Conservation (phyloP, 2,888 invertebrate genomes). For the Heteropelma amictum region DNA sequence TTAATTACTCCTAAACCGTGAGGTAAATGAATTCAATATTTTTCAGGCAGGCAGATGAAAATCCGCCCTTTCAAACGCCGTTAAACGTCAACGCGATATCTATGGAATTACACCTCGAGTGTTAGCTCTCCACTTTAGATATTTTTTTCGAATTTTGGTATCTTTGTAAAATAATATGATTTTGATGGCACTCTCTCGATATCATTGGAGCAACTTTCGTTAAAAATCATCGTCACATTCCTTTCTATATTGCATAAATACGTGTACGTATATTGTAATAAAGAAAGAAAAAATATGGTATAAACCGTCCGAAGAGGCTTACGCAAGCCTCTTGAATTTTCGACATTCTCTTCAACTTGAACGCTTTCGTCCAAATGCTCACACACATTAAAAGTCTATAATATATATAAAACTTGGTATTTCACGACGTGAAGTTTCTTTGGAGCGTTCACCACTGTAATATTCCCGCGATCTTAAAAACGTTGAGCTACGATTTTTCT, state of each 20-base stretch:
- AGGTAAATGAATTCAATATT: too few relatives aligned
- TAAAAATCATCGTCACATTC: background rate
- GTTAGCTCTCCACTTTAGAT: too few relatives aligned
- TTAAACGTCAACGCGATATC: too few relatives aligned
- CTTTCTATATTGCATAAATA: background rate
- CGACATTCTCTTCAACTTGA: constrained; percentile 16
- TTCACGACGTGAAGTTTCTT: background rate
- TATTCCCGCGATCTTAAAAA: constrained; percentile 29
- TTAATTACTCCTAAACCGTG: too few relatives aligned
- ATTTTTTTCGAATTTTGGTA: too few relatives aligned
- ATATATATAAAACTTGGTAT: too few relatives aligned
- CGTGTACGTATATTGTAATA: background rate
- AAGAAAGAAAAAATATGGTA: background rate
- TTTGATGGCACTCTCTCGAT: background rate
- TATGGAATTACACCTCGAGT: too few relatives aligned
- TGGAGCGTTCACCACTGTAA: constrained; percentile 20
- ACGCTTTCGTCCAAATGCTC: constrained; percentile 6
- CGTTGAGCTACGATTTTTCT: too few relatives aligned
- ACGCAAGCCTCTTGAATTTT: constrained; percentile 20
- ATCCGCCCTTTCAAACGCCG: too few relatives aligned
- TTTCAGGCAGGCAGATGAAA: too few relatives aligned
- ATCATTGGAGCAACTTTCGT: background rate
- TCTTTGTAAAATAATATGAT: too few relatives aligned
- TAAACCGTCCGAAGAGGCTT: constrained; percentile 15
- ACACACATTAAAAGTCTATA: background rate